Conservation (phyloP, 2,797 vertebrate species). For the Periophthalmus magnuspinnatus region DNA sequence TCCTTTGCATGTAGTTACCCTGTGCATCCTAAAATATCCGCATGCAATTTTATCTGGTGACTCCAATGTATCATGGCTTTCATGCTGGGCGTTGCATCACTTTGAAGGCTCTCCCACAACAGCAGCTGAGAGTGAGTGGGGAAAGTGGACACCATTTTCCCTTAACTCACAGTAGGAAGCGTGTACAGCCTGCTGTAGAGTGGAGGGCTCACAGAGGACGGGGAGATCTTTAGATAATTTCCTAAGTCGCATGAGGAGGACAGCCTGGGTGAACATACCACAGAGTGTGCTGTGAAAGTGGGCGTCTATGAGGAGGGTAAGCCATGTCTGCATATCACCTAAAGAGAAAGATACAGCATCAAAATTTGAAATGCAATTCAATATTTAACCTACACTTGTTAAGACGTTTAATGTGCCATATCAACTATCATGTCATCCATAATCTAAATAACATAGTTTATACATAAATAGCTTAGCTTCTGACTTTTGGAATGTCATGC, state of each 20-base stretch:
- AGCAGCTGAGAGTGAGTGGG: conserved; percentile 49
- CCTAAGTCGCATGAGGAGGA: conserved; percentile 65
- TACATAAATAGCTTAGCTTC: not conserved
- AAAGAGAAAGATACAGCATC: conserved; percentile 11
- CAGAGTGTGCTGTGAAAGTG: conserved; percentile 72
- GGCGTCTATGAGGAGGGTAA: conserved; percentile 76
- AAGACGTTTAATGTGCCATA: not conserved
- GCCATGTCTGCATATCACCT: conserved; percentile 65
- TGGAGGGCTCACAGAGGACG: conserved; percentile 54
- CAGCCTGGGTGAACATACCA: conserved; percentile 71
- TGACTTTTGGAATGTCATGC: not conserved
- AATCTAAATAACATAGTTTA: not conserved
- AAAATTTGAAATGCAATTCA: not conserved
- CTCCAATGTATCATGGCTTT: not conserved
- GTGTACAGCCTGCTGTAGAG: conserved; percentile 51
- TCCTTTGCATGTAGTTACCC: conserved; percentile 20
- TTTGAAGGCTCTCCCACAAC: conserved; percentile 36
- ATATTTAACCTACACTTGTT: not conserved
- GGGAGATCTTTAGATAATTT: conserved; percentile 41
- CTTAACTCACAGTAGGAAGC: conserved; percentile 48
- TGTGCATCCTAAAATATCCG: conserved; percentile 28
- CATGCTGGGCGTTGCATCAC: not conserved
- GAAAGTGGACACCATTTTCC: conserved; percentile 68
- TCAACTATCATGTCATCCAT: not conserved
- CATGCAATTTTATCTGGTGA: conserved; percentile 28